phyloP scores from a whole-genome alignment of 2,113 vertebrate genomes.

The Addax nasomaculatus region DNA sequence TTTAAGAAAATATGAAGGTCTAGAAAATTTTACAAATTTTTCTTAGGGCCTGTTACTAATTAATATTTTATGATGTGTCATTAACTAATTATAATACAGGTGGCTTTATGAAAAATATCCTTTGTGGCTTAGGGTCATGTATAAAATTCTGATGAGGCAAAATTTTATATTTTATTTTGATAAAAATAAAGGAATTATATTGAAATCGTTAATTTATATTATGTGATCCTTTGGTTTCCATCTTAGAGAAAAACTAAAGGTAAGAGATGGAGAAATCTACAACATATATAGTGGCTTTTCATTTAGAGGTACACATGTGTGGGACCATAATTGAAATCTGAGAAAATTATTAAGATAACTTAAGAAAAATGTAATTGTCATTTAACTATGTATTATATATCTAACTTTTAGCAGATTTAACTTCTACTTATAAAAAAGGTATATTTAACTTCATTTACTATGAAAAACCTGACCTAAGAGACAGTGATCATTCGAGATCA shows the following conservation, averaged over 20 bases:
- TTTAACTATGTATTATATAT: not conserved
- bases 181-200: not conserved
- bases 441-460: not conserved
- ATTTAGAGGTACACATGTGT: not conserved
- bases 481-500: not conserved
- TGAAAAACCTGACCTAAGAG: not conserved
- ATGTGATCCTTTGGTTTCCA: not conserved
- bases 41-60: not conserved
- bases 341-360: not conserved
- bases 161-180: constrained; percentile 13
- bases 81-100: not conserved
- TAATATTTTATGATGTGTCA: not conserved
- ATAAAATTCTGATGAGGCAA: not conserved
- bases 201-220: not conserved
- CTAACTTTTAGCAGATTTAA: not conserved
- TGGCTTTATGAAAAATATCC: not conserved
- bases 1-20: not conserved
- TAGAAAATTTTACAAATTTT: not conserved
- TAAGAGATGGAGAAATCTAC: not conserved
- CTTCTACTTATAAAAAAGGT: not conserved
- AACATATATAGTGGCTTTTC: not conserved
- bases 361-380: not conserved
- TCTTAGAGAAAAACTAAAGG: not conserved
- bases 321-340: not conserved
- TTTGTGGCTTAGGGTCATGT: not conserved